Evolutionary conservation across 30 jellyfish, hydroid and myxozoan species (phyloP), one percentile per base, ranked within the genome.

Genomic region (Mastigias papua): DNA sequence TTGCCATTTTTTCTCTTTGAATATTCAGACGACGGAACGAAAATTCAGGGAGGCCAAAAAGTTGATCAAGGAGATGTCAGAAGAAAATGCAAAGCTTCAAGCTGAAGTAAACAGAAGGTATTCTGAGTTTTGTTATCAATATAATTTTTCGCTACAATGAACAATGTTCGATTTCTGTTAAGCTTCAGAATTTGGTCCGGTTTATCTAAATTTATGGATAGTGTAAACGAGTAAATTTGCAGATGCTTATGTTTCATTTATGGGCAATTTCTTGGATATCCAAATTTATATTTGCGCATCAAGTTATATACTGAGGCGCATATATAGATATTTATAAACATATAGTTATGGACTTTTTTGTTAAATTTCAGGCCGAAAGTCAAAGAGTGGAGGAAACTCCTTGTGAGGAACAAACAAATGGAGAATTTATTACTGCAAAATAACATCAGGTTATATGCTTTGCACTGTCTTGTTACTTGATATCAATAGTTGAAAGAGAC

Each of bases 11-110:
- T 42, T 3, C 83, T 11, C 4, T 33, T 64, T 22, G 61, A 19
- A 31, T 42, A 50, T 27, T n/a, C 42, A 82, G 91, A 48, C 74
- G 7, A 82, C 91, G 21, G 91, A 82, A 66, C 50, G 71, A 28
- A 82, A 82, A 37, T 82, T 82, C 84, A 82, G 67, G 78, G 91
- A 82, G 68, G 91, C 91, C 28, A 82, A 82, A 25, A 82, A 82
- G 54, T 68, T 82, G 65, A 82, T 82, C 48, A 82, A 82, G 32
- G 91, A 82, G 57, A 34, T 82, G 11, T 82, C 91, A 21, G 78
- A 82, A 66, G 84, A 82, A 26, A 82, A 82, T 30, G 82, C 49
- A 69, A 68, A 69, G 76, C 81, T 82, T 17, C 51, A 28, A 5
- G 86, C 85, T 26, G 91, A 82, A 54, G 72, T 82, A 48, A 70